phyloP scores from a whole-genome alignment of 2,113 vertebrate species.

The Xenotilapia flavipinnis region DNA sequence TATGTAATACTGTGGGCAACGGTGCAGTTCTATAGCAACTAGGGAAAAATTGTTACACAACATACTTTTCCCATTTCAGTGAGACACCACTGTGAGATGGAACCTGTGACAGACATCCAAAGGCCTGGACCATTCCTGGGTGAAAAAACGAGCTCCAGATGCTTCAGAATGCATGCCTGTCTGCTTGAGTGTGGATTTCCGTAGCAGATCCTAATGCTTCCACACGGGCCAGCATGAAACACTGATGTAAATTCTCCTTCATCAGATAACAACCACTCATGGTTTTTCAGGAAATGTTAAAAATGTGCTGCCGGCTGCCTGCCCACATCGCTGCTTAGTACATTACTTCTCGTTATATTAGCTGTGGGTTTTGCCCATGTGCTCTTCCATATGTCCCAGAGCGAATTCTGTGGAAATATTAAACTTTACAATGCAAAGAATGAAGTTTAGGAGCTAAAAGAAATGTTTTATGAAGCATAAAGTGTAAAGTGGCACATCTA shows the following conservation, averaged over 20 bases:
- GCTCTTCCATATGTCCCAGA: slow-evolving; percentile 8
- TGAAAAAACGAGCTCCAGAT: slow-evolving; percentile 30
- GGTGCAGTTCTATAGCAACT: background rate
- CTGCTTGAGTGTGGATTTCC: slow-evolving; percentile 55
- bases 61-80: background rate
- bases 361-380: slow-evolving; percentile 9
- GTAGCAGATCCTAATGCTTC: slow-evolving; percentile 37
- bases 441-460: background rate
- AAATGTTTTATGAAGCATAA: background rate
- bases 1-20: background rate
- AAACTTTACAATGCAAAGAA: slow-evolving; percentile 20
- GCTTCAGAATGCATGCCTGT: slow-evolving; percentile 11
- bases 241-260: slow-evolving; percentile 38
- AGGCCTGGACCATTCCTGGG: background rate
- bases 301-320: slow-evolving; percentile 42
- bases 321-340: slow-evolving; percentile 34
- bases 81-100: background rate
- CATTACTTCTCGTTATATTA: slow-evolving; percentile 46
- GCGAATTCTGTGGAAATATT: background rate
- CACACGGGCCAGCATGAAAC: slow-evolving; percentile 39
- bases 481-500: background rate
- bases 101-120: slow-evolving; percentile 21
- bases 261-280: slow-evolving; percentile 49
- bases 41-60: background rate
- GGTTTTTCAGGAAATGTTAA: slow-evolving; percentile 59